phyloP scores from a whole-genome alignment of 2,797 vertebrate genomes.

The Psittacula echo region DNA sequence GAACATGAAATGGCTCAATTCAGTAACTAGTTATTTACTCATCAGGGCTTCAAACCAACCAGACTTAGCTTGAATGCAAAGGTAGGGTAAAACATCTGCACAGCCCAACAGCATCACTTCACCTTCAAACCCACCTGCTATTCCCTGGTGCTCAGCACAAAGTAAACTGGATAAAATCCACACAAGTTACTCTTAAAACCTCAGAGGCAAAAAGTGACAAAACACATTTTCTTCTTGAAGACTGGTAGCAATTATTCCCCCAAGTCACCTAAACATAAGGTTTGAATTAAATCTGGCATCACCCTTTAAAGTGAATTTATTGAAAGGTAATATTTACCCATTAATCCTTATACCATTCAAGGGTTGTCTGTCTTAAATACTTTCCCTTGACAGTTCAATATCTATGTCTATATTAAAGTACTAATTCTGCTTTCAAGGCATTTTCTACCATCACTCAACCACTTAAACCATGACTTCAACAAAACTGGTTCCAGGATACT shows the following conservation, averaged over 20 bases:
- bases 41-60: not conserved
- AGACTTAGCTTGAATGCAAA: fast-evolving
- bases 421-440: not conserved
- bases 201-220: not conserved
- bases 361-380: not conserved
- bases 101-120: not conserved
- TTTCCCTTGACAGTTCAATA: conserved; percentile 29
- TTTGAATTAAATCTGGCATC: not conserved
- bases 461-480: not conserved
- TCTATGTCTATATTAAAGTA: not conserved
- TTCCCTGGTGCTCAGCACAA: not conserved
- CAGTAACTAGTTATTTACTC: not conserved
- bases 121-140: not conserved
- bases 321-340: not conserved
- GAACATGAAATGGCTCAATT: not conserved
- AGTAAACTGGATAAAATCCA: not conserved
- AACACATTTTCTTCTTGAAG: not conserved
- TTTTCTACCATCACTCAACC: not conserved
- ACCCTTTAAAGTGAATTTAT: not conserved
- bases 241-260: not conserved
- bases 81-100: not conserved
- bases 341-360: not conserved
- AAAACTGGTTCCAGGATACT: not conserved
- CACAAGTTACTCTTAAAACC: not conserved
- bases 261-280: not conserved